Percentiles rank a stretch among this genome's conserved stretches.
Evolutionary conservation across 1,140 invertebrate genomes (phyloP).

Genomic region (Drosophila bocqueti): DNA sequence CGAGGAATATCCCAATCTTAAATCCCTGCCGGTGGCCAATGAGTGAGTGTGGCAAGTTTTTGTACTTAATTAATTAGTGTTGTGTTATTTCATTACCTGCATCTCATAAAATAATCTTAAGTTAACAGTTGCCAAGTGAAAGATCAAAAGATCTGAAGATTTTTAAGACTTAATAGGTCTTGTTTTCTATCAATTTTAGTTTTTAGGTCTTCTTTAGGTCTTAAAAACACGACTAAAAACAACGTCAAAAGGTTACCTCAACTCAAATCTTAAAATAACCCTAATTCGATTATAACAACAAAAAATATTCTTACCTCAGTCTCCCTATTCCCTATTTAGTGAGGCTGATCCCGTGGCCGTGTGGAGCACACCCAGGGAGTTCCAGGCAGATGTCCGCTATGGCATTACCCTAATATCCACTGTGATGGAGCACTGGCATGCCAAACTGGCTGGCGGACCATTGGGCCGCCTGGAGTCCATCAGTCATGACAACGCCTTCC

Average conservation of each 20-base stretch:
- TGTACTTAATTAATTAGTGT: too few species aligned
- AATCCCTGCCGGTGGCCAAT: constrained; percentile 84
- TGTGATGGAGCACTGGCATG: constrained; percentile 84
- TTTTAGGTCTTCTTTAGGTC: too few species aligned
- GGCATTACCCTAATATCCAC: constrained; percentile 83
- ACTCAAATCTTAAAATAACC: neutral
- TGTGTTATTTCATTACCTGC: too few species aligned
- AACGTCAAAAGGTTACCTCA: neutral
- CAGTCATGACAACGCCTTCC: constrained; percentile 86
- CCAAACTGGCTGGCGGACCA: constrained; percentile 57
- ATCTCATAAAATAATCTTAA: too few species aligned
- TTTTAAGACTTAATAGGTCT: too few species aligned
- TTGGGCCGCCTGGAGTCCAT: constrained; percentile 79
- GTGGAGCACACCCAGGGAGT: constrained; percentile 85
- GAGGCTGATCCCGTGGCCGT: constrained; percentile 86
- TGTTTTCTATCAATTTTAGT: too few species aligned
- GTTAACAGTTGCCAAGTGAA: neutral
- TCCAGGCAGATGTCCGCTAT: constrained; percentile 85
- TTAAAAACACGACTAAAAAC: too few species aligned
- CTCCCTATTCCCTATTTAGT: constrained; percentile 53
- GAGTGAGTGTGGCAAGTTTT: constrained; percentile 66
- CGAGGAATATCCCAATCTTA: constrained; percentile 79
- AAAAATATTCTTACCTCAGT: neutral
- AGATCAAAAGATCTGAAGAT: too few species aligned
- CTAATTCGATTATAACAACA: neutral